Base-by-base conservation (phyloP, 2,797 vertebrate genomes). In the Lateolabrax maculatus region DNA sequence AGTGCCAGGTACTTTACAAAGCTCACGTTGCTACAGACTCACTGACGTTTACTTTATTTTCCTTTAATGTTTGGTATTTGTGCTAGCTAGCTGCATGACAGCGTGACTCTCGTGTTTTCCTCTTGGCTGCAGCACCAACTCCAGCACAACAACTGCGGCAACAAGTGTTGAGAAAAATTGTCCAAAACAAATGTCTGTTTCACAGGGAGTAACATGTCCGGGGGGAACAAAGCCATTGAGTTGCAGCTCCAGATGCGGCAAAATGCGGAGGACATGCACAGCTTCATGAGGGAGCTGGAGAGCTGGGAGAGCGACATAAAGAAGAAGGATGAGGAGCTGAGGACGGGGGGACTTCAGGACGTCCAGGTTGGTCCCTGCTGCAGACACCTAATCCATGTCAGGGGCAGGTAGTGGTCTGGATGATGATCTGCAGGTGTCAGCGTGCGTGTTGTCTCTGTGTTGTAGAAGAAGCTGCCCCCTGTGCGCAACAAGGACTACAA, bases 261-360 rank as follows among this genome's bases (percentile, higher is more conserved):
- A 76, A 99, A 99, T 84, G 94, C 97, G 7, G 98, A 99, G 87
- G 98, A 99, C 57, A 89, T 99, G 77, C 97, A 98, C 29, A 96
- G 95, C 89, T 99, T 97, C 79, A 94, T 99, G 96, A 96, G 86
- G 89, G 98, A 99, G 10, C 92, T 99, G 77, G 95, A 97, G 81
- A 96, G 72, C 88, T 99, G 98, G 98, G 97, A 98, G 91, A 90
- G 92, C 4, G 97, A 99, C 79, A 97, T 99, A 18, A 97, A 96
- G 90, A 93, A 93, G 81, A 98, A 95, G 84, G 98, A 99, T 79
- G 94, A 96, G 77, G 94, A 96, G 36, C 91, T 99, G 46, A 95
- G 92, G 65, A 90, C 79, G 5, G 96, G 95, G 62, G 93, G 88
- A 55, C 85, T 4, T 1, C 75, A 25, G 4, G 85, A 83, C 2